Percentiles rank a stretch among this genome's conserved stretches.
phyloP scores from a whole-genome alignment of 2,797 vertebrate species.

The Phrynocephalus forsythii region DNA sequence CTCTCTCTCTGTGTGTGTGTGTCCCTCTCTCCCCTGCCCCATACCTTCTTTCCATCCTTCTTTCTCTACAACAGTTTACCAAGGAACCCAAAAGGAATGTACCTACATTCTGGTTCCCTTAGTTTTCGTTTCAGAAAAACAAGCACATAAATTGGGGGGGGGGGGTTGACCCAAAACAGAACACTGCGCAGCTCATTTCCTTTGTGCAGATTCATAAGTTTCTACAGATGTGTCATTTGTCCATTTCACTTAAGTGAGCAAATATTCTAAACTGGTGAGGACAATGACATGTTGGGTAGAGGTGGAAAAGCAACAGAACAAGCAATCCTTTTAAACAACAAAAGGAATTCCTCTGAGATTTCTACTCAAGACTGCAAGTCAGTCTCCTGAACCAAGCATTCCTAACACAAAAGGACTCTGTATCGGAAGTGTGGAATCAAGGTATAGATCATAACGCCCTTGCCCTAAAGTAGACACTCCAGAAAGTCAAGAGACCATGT shows the following conservation, averaged over 20 bases:
- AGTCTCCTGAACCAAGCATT: background rate
- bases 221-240: constrained; percentile 48
- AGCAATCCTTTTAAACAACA: constrained; percentile 31
- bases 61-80: constrained; percentile 57
- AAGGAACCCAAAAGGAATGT: constrained; percentile 65
- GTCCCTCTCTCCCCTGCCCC: too few species aligned
- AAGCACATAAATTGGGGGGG: too few species aligned
- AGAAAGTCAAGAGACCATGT: background rate
- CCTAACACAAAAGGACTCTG: background rate
- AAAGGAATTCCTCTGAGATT: constrained; percentile 37
- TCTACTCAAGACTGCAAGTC: constrained; percentile 16
- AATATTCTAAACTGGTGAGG: constrained; percentile 46
- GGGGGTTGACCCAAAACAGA: constrained; percentile 22
- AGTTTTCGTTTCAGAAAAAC: constrained; percentile 38
- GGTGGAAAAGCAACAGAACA: constrained; percentile 23
- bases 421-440: background rate
- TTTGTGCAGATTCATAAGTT: constrained; percentile 60
- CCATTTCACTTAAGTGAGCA: constrained; percentile 50
- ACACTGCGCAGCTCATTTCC: constrained; percentile 50
- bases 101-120: constrained; percentile 63
- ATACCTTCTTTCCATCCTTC: too few species aligned
- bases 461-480: background rate
- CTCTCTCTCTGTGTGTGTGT: too few species aligned
- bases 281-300: constrained; percentile 9
- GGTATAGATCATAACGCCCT: background rate